Base-by-base conservation (phyloP, 2,797 vertebrate species). In the Tolypeutes matacus region DNA sequence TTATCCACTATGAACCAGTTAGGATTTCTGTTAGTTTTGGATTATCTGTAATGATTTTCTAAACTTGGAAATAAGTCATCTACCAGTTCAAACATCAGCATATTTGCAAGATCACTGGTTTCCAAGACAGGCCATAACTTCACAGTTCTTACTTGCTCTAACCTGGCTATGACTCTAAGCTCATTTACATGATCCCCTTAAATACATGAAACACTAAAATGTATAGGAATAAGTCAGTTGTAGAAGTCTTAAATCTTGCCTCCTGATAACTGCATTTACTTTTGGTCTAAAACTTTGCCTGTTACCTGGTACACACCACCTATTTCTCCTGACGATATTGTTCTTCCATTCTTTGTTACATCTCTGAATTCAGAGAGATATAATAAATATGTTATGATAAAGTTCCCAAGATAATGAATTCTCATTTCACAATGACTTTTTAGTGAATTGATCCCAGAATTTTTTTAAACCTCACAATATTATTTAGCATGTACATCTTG, bases 11-110 rank as follows among this genome's bases (percentile, higher is more conserved):
- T 58, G 25, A 58, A 15, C 15, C 14, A 34, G 15, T 9, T 67
- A 89, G 31, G 75, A 42, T 87, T 87, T 96, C n/a, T 88, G 1
- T 87, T 81, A 49, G 3, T 39, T 89, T 89, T 76, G 2, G 39
- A 15, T 81, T 94, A 29, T 51, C 56, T 46, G 12, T 29, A 77
- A 81, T 64, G 1, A 70, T 70, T 49, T 81, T 13, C 60, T 12
- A 94, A 60, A 69, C 27, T 73, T 86, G 13, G 53, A 87, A 77
- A 70, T 8, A 39, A 76, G 25, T 94, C 15, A 34, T 21, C 18
- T 75, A 39, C 18, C 42, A 83, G 9, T 34, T 60, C 17, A 91
- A 49, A 65, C n/a, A 64, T 70, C 36, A 78, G n/a, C 31, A 36
- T 85, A 13, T 67, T 34, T 80, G 6, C 23, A 65, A 46, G 85